Evolutionary conservation across 2,113 vertebrate genomes (phyloP).

Genomic region (Acanthochromis polyacanthus): DNA sequence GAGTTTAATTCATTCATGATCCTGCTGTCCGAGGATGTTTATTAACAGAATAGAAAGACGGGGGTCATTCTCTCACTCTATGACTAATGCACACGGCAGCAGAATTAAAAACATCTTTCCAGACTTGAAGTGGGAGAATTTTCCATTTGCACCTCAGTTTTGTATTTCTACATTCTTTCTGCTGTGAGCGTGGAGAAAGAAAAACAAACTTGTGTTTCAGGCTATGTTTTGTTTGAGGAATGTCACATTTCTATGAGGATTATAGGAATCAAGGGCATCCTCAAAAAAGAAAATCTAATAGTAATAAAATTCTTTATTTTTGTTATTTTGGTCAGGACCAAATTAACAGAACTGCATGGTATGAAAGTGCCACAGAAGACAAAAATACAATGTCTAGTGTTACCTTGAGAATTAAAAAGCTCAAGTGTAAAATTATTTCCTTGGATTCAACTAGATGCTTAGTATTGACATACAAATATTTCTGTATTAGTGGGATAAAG

Average conservation of each 20-base stretch:
- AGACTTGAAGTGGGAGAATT: not conserved
- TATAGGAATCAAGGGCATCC: not conserved
- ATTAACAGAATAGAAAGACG: slow-evolving; percentile 15
- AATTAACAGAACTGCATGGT: not conserved
- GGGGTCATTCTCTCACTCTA: slow-evolving; percentile 6
- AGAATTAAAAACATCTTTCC: not conserved
- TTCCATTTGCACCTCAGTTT: not conserved
- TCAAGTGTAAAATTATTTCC: no score
- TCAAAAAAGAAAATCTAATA: no score
- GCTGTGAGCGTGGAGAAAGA: slow-evolving; percentile 8
- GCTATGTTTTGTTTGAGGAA: no score
- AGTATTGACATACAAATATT: not conserved
- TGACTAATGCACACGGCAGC: not conserved
- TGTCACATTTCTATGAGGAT: not conserved
- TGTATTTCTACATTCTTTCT: slow-evolving; percentile 31
- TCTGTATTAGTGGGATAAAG: not conserved
- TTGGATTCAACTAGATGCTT: no score
- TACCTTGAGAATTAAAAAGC: no score
- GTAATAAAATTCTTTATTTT: no score
- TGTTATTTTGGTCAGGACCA: no score
- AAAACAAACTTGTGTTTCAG: not conserved
- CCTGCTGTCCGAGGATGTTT: slow-evolving; percentile 17
- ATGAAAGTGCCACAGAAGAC: slow-evolving; percentile 16
- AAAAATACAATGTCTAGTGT: not conserved
- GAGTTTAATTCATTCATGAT: slow-evolving; percentile 15